Percentiles rank a stretch among this genome's conserved stretches.
phyloP scores from a whole-genome alignment of 2,888 invertebrate species.

The Ectropis crepuscularia region DNA sequence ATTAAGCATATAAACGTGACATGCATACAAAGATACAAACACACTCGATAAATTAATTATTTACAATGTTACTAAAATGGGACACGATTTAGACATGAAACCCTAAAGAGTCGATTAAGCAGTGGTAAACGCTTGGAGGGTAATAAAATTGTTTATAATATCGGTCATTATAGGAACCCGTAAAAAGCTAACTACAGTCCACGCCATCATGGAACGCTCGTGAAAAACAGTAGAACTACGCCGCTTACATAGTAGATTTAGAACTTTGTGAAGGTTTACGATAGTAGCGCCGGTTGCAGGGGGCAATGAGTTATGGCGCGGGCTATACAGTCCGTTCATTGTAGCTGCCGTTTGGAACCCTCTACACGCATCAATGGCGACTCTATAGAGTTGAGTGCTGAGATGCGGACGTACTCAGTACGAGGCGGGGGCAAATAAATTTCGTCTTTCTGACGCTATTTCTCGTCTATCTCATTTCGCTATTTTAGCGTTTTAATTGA shows the following conservation, averaged over 20 bases:
- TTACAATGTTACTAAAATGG: not conserved
- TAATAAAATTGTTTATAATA: conserved; percentile 11
- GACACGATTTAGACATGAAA: not conserved
- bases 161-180: conserved; percentile 22
- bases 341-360: conserved; percentile 25
- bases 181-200: conserved; percentile 23
- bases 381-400: conserved; percentile 18
- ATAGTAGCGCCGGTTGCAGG: too few relatives aligned
- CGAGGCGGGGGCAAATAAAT: not conserved
- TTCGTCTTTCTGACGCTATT: not conserved
- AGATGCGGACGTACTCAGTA: conserved; percentile 1
- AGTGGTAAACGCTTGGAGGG: conserved; percentile 14
- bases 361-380: conserved; percentile 29
- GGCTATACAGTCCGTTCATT: conserved; percentile 17
- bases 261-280: too few relatives aligned
- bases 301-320: too few relatives aligned
- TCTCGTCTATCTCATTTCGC: too few relatives aligned
- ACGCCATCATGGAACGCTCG: too few relatives aligned
- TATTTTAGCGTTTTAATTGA: too few relatives aligned
- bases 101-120: conserved; percentile 6
- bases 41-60: too few relatives aligned
- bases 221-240: too few relatives aligned
- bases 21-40: not conserved
- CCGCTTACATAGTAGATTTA: too few relatives aligned
- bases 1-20: too few relatives aligned